These are phyloP conservation scores for Strigamia transsilvanica DNA, from an alignment of 2,888 invertebrate species.

Conservation along the genomic window DNA sequence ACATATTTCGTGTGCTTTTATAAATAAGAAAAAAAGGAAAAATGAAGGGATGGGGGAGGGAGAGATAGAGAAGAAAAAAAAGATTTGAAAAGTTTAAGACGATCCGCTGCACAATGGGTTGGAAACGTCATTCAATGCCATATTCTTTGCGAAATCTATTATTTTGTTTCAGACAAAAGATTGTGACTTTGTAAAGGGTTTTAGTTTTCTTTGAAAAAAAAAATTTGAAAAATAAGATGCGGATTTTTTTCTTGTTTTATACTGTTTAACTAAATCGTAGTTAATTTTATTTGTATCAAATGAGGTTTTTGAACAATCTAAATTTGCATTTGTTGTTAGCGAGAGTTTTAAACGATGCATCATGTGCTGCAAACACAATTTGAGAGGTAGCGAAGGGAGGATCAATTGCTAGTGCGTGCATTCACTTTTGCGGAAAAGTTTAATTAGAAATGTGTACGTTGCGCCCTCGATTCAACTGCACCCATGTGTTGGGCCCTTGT, in stretches of 20 bases:
- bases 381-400: not conserved
- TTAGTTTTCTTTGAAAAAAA: not conserved
- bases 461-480: conserved; percentile 28
- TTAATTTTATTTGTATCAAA: not conserved
- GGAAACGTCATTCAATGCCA: conserved; percentile 2
- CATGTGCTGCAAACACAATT: conserved; percentile 5
- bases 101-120: conserved; percentile 5
- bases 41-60: not conserved
- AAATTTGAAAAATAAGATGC: not conserved
- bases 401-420: conserved; percentile 15
- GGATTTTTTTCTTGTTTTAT: not conserved
- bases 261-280: not conserved
- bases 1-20: not conserved
- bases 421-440: conserved; percentile 40
- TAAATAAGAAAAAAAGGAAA: not conserved
- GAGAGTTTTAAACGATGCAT: not conserved
- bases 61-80: not conserved
- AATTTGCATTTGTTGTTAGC: not conserved
- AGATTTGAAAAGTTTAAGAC: not conserved
- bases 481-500: conserved; percentile 38
- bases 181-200: not conserved
- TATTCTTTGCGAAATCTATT: conserved; percentile 5
- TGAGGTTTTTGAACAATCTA: not conserved
- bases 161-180: not conserved
- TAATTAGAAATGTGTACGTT: conserved; percentile 46